phyloP scores from a whole-genome alignment of 2,888 invertebrate species.

The Notodonta ziczac region DNA sequence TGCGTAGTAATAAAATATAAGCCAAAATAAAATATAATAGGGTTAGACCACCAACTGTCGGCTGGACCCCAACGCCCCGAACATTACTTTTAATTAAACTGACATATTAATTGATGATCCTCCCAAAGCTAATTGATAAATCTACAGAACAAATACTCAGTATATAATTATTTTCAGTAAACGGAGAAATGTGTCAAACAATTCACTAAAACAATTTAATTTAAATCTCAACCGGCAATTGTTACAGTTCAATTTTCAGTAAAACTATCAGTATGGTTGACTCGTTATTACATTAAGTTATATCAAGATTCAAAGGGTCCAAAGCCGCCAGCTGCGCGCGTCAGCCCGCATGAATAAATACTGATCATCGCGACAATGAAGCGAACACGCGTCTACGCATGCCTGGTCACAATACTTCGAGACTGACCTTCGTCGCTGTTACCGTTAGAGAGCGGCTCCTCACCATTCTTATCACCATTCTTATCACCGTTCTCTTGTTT shows the following conservation, averaged over 20 bases:
- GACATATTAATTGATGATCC: background rate
- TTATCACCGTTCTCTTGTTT: constrained; percentile 75
- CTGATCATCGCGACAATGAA: constrained; percentile 36
- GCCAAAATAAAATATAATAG: constrained; percentile 40
- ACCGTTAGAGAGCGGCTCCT: constrained; percentile 81
- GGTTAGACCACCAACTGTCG: constrained; percentile 28
- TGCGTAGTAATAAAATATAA: constrained; percentile 63
- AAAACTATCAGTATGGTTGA: too few relatives aligned
- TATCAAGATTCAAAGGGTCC: background rate
- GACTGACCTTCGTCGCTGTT: constrained; percentile 84
- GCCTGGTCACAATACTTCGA: constrained; percentile 66
- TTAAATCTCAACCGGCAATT: too few relatives aligned
- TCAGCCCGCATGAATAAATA: constrained; percentile 4
- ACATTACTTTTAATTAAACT: background rate
- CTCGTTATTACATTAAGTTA: background rate
- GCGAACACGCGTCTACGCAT: constrained; percentile 64
- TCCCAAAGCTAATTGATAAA: background rate
- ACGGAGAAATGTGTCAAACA: too few relatives aligned
- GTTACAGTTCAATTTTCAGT: too few relatives aligned
- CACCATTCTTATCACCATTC: constrained; percentile 69
- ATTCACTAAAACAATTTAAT: too few relatives aligned
- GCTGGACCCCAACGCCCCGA: constrained; percentile 3
- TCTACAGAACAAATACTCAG: too few relatives aligned
- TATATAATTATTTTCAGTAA: too few relatives aligned
- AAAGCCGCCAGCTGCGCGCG: background rate